phyloP scores from a whole-genome alignment of 1,140 invertebrate species.

The Drosophila elegans region DNA sequence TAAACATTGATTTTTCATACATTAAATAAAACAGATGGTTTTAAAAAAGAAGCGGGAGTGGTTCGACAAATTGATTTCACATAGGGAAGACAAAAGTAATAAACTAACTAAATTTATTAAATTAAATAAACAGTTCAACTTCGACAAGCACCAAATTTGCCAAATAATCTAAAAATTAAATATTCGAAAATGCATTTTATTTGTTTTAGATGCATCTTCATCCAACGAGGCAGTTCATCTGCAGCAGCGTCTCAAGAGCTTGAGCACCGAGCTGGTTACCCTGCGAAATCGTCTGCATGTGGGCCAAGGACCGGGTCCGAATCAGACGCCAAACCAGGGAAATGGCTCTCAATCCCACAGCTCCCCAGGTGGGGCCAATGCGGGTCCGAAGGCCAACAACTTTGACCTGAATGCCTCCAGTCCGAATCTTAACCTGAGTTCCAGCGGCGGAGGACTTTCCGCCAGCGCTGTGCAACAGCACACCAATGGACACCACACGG shows the following conservation, averaged over 20 bases:
- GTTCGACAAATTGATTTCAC: too few relatives aligned
- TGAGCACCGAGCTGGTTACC: constrained; percentile 95
- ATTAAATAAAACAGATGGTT: too few relatives aligned
- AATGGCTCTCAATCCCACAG: constrained; percentile 48
- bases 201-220: constrained; percentile 92
- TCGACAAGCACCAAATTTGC: too few relatives aligned
- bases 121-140: too few relatives aligned
- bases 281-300: constrained; percentile 94
- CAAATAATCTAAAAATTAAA: too few relatives aligned
- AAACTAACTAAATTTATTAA: too few relatives aligned
- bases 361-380: constrained; percentile 17
- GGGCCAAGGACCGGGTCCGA: constrained; percentile 86
- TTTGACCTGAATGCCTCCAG: constrained; percentile 76
- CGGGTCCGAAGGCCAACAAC: constrained; percentile 51
- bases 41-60: too few relatives aligned
- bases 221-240: constrained; percentile 96
- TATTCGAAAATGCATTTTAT: not conserved
- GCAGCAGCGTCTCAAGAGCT: constrained; percentile 93
- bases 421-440: constrained; percentile 66
- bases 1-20: too few relatives aligned
- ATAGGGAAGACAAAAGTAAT: too few relatives aligned
- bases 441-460: constrained; percentile 35
- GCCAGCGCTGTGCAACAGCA: constrained; percentile 71
- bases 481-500: constrained; percentile 55
- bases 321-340: constrained; percentile 71